Evolutionary conservation across 2,888 invertebrate genomes (phyloP).

Genomic region (Idaea dimidiata): DNA sequence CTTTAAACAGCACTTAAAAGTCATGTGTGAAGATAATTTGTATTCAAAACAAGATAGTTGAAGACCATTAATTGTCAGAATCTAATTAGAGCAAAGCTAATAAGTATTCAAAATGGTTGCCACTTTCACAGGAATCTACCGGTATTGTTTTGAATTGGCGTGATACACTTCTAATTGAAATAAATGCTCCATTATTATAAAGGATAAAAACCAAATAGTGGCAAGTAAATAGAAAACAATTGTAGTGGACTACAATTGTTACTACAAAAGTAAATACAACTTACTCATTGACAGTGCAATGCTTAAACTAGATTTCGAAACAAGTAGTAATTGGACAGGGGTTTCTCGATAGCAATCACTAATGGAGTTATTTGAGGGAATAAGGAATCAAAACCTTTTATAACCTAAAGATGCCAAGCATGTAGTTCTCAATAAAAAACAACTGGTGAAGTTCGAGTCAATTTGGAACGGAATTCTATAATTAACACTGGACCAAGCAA

Average conservation of each 20-base stretch:
- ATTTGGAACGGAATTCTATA: no score
- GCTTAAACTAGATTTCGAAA: no score
- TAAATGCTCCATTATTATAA: background rate
- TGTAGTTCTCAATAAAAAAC: no score
- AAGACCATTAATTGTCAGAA: background rate
- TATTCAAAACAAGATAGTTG: constrained; percentile 3
- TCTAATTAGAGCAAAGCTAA: constrained; percentile 16
- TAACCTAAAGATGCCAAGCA: no score
- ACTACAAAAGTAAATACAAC: no score
- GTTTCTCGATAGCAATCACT: no score
- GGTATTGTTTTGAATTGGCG: background rate
- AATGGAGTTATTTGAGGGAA: no score
- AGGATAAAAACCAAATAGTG: background rate
- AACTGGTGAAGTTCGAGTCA: no score
- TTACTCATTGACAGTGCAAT: background rate
- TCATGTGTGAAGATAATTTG: background rate
- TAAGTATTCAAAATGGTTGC: constrained; percentile 15
- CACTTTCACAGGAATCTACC: background rate
- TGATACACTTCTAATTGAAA: background rate
- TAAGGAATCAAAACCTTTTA: no score
- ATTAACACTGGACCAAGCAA: no score
- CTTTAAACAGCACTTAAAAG: background rate
- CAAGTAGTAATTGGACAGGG: no score
- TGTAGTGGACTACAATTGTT: background rate
- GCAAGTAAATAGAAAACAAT: background rate